phyloP scores from a whole-genome alignment of 2,113 vertebrate species.

The Formicarius rufipectus region DNA sequence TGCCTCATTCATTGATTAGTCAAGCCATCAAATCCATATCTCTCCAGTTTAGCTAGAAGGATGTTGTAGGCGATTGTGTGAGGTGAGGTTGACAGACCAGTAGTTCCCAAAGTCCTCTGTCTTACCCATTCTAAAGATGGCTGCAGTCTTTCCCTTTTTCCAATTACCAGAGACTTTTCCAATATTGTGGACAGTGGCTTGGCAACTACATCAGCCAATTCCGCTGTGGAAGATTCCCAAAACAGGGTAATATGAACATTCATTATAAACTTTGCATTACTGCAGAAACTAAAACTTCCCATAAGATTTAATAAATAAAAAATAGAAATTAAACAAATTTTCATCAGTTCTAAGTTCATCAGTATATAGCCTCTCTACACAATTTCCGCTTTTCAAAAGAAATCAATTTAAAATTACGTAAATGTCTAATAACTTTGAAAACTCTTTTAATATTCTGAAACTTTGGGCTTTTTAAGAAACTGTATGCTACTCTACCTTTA shows the following conservation, averaged over 20 bases:
- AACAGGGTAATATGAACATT: not conserved
- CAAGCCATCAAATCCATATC: not conserved
- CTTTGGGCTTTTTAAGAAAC: not conserved
- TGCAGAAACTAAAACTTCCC: not conserved
- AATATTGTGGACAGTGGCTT: not conserved
- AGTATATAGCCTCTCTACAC: not conserved
- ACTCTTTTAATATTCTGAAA: not conserved
- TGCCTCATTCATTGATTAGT: not conserved
- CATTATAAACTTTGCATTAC: not conserved
- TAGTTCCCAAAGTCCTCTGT: not conserved
- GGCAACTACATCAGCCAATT: not conserved
- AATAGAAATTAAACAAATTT: not conserved
- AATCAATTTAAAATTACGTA: not conserved
- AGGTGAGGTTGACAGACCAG: not conserved
- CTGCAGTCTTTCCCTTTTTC: not conserved
- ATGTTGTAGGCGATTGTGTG: no score
- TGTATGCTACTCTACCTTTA: not conserved
- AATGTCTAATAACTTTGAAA: not conserved
- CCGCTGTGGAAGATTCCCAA: not conserved
- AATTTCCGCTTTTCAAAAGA: not conserved
- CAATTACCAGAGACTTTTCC: not conserved
- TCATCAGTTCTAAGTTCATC: not conserved
- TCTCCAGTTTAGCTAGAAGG: not conserved
- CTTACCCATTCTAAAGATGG: not conserved
- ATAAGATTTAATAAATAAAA: not conserved